Base-by-base conservation (phyloP, 2,113 vertebrate genomes). In the Conger conger region DNA sequence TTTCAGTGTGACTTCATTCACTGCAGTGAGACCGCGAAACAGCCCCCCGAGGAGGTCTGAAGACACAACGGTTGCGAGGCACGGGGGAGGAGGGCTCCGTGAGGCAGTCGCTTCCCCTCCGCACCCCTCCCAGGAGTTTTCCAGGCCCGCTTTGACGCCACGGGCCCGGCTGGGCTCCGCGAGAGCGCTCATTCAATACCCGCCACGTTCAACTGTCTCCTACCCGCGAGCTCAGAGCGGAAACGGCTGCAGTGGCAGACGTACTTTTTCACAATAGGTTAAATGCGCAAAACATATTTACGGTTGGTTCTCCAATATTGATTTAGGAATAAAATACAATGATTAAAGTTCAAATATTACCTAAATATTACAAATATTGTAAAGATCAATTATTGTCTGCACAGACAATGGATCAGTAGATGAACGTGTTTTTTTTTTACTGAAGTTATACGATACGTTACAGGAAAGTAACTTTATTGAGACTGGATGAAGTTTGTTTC, bases 21-120 rank as follows among this genome's bases (percentile, higher is more conserved):
- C 37, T 38, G 80, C 40, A 81, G 84, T 77, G 38, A 53, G 11
- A 16, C 7, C 37, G 79, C 8, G 11, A 50, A 30, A 9, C 23
- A 63, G 23, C 3, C 3, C 82, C 86, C 81, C 36, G 40, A 42
- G 27, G 77, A 82, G 85, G 86, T 79, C 73, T 76, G 37, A 80
- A 78, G 78, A 84, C 82, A 88, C 82, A 84, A 87, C 83, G 79
- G 68, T 79, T 81, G 81, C 81, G 86, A 88, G 81, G 54, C 35
- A 76, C 82, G 68, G 83, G 76, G 79, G 42, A 40, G 77, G 82
- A 77, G 86, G 87, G 86, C 89, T 89, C 85, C 85, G 84, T 82
- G 88, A 81, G 54, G 76, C 85, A 76, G 63, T 3, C 42, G 7
- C 76, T 60, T 79, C 57, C 36, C 45, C 45, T 33, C 42, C 82